Conservation (phyloP, 2,113 vertebrate species). For the Poecilia latipinna region DNA sequence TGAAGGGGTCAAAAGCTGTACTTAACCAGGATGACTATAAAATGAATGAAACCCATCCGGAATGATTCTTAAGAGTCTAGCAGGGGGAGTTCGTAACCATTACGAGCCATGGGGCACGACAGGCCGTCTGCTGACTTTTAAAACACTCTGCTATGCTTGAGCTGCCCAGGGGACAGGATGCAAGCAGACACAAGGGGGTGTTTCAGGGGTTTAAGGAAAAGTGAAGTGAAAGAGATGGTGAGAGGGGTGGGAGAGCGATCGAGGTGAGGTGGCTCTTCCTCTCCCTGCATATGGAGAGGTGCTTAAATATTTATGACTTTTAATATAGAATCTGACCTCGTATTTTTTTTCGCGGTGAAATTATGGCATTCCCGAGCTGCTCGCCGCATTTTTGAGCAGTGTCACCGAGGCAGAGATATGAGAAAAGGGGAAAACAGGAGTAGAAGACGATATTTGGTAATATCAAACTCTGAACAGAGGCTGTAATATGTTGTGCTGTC, state of each 20-base stretch:
- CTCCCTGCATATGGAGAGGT: constrained; percentile 53
- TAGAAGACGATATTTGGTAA: not conserved
- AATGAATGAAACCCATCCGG: constrained; percentile 55
- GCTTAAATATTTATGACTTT: constrained; percentile 77
- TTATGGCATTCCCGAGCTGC: constrained; percentile 45
- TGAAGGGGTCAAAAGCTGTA: constrained; percentile 27
- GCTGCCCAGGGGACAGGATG: constrained; percentile 70
- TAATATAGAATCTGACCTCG: constrained; percentile 70
- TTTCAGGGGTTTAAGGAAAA: constrained; percentile 74
- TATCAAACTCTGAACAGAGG: not conserved
- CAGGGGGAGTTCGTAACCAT: constrained; percentile 64
- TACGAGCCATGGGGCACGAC: constrained; percentile 48
- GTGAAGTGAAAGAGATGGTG: constrained; percentile 36
- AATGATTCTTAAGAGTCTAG: constrained; percentile 48
- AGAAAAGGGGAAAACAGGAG: not conserved
- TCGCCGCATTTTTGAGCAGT: constrained; percentile 31
- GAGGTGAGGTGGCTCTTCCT: constrained; percentile 43
- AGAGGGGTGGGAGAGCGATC: not conserved
- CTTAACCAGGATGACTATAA: constrained; percentile 50
- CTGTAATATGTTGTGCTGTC: not conserved
- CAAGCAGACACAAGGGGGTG: constrained; percentile 75
- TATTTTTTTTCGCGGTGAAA: constrained; percentile 57
- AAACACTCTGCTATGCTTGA: constrained; percentile 78
- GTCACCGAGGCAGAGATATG: not conserved
- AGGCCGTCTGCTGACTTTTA: constrained; percentile 70